Percentiles rank a stretch among this genome's conserved stretches.
phyloP scores from a whole-genome alignment of 2,113 vertebrate species.

The Microtus ochrogaster region DNA sequence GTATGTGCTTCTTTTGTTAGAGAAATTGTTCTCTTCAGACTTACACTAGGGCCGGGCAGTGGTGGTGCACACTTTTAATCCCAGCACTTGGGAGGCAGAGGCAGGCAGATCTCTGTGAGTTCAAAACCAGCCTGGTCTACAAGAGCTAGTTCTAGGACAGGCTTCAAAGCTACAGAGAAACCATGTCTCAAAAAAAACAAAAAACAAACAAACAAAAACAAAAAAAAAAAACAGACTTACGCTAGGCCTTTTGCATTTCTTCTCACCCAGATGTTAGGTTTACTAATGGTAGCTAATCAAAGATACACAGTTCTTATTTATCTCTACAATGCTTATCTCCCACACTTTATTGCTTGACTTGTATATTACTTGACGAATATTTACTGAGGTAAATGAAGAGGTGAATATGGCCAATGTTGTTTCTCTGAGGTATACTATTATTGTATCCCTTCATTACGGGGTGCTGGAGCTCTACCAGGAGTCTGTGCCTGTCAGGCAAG shows the following conservation, averaged over 20 bases:
- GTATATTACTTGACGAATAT: not conserved
- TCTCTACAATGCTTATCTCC: not conserved
- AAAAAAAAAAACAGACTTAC: not conserved
- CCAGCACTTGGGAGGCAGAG: too few species aligned
- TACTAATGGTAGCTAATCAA: slow-evolving; percentile 1
- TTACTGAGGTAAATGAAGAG: slow-evolving; percentile 34
- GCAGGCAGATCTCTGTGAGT: too few species aligned
- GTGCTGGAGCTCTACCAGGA: too few species aligned
- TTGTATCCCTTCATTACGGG: not conserved
- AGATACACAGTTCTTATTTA: not conserved
- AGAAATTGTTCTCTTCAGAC: slow-evolving; percentile 11
- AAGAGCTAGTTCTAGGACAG: too few species aligned
- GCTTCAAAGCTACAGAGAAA: too few species aligned
- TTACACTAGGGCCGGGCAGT: too few species aligned
- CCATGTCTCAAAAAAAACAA: too few species aligned
- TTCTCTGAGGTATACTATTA: slow-evolving; percentile 10
- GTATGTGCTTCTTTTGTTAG: not conserved
- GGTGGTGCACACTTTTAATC: too few species aligned
- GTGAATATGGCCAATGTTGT: not conserved
- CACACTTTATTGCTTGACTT: not conserved
- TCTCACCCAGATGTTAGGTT: slow-evolving; percentile 18
- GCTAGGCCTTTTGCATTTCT: not conserved
- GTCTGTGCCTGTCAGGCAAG: not conserved
- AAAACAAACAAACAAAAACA: too few species aligned
- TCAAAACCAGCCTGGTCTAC: too few species aligned